phyloP scores from a whole-genome alignment of 53 echinoderm and acorn worm species.

The Arbacia lixula region DNA sequence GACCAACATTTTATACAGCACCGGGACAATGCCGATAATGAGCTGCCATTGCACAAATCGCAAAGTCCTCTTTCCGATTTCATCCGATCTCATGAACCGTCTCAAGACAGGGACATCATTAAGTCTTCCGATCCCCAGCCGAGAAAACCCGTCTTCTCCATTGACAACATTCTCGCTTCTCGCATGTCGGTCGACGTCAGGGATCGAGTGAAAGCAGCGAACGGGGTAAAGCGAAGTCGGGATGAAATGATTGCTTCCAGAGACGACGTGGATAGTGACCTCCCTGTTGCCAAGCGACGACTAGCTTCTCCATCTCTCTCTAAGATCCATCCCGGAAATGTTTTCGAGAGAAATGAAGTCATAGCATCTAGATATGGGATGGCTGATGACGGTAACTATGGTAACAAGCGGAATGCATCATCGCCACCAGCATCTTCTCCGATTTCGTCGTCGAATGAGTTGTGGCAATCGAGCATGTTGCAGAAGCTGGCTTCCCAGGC shows the following conservation, averaged over 20 bases:
- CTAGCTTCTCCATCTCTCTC: constrained; percentile 17
- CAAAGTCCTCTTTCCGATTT: constrained; percentile 1
- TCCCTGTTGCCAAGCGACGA: constrained; percentile 8
- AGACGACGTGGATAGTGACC: constrained; percentile 29
- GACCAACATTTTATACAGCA: background rate
- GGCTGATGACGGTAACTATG: background rate
- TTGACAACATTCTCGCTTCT: constrained; percentile 43
- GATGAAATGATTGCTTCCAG: constrained; percentile 9
- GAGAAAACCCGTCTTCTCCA: constrained; percentile 53
- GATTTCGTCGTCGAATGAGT: background rate
- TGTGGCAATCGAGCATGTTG: constrained; percentile 54
- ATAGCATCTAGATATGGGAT: background rate
- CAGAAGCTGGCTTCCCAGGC: constrained; percentile 73
- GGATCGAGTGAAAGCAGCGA: background rate
- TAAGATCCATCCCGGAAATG: background rate
- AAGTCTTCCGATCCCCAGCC: constrained; percentile 1
- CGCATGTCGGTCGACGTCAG: constrained; percentile 12
- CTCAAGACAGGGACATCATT: background rate
- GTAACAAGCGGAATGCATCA: background rate
- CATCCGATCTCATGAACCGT: background rate
- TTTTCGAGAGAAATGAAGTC: background rate
- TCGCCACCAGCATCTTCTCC: constrained; percentile 4
- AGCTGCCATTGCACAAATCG: too few species aligned
- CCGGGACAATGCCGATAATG: background rate
- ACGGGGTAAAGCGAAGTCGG: constrained; percentile 13